These are phyloP conservation scores for Perca flavescens DNA, from an alignment of 2,113 vertebrate species.

Conservation along the genomic window DNA sequence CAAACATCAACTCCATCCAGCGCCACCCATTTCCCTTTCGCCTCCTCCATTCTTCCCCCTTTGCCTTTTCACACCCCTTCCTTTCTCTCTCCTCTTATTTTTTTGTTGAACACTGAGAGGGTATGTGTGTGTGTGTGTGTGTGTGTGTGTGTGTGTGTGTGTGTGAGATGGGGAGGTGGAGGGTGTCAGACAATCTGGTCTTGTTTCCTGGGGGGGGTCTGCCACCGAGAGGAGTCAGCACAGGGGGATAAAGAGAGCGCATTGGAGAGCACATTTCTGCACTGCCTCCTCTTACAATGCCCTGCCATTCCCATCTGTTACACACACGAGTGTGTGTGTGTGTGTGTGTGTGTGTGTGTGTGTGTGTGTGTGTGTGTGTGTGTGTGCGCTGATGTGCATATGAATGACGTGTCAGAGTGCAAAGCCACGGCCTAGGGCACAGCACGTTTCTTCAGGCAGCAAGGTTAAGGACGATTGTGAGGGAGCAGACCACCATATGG, in stretches of 20 bases:
- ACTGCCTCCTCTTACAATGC: conserved; percentile 88
- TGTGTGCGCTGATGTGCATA: conserved; percentile 72
- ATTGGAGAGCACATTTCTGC: conserved; percentile 89
- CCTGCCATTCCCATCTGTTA: conserved; percentile 96
- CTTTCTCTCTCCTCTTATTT: conserved; percentile 43
- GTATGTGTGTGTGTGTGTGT: conserved; percentile 37
- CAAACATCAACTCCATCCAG: conserved; percentile 90
- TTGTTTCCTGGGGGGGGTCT: conserved; percentile 91
- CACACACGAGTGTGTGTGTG: no score
- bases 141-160: conserved; percentile 30
- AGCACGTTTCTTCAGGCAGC: conserved; percentile 86
- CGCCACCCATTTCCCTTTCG: conserved; percentile 85
- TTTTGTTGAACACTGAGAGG: conserved; percentile 57
- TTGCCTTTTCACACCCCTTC: conserved; percentile 50
- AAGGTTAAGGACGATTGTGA: conserved; percentile 86
- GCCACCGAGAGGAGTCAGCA: conserved; percentile 89
- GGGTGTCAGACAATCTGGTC: conserved; percentile 89
- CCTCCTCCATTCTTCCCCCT: conserved; percentile 51
- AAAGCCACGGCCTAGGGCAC: conserved; percentile 76
- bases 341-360: conserved; percentile 26
- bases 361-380: conserved; percentile 43
- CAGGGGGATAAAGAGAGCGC: conserved; percentile 87
- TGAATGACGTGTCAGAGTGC: conserved; percentile 97
- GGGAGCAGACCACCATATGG: conserved; percentile 94
- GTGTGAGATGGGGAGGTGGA: conserved; percentile 22